Evolutionary conservation across 1,140 invertebrate species (phyloP).

Genomic region (Drosophila tani): DNA sequence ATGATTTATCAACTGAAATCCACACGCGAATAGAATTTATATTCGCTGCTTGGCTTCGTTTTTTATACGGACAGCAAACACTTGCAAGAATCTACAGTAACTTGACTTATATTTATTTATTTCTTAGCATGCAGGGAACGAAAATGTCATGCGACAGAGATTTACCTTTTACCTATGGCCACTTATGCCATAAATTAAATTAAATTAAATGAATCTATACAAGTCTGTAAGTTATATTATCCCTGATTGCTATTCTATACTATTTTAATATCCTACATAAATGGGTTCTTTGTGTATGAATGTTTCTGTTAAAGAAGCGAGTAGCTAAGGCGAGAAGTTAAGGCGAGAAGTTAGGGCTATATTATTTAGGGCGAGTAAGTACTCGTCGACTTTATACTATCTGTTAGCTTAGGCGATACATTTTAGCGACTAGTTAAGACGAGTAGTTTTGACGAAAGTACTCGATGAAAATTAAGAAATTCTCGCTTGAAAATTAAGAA

Average conservation of each 20-base stretch:
- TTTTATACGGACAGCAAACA: slow-evolving; percentile 8
- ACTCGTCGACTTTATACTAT: too few relatives aligned
- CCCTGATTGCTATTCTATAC: too few relatives aligned
- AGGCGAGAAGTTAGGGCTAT: not conserved
- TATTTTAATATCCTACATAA: too few relatives aligned
- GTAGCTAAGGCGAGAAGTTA: not conserved
- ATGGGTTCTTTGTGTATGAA: not conserved
- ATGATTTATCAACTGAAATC: slow-evolving; percentile 74
- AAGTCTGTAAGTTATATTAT: not conserved
- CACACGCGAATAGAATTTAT: slow-evolving; percentile 71
- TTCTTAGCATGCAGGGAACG: not conserved
- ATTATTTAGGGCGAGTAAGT: not conserved
- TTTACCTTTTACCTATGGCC: not conserved
- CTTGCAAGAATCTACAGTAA: slow-evolving; percentile 9
- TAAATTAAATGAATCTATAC: too few relatives aligned
- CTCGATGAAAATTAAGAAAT: too few relatives aligned
- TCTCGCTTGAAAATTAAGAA: too few relatives aligned
- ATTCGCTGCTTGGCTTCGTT: slow-evolving; percentile 39
- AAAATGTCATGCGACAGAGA: too few relatives aligned
- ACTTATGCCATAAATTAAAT: too few relatives aligned
- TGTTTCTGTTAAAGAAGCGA: not conserved
- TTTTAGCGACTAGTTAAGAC: not conserved
- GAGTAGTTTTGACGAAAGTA: not conserved
- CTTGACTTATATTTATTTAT: not conserved
- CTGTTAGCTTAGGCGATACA: too few relatives aligned